Evolutionary conservation across 2,797 vertebrate species (phyloP), one percentile per base, ranked within the genome.

Genomic region (Rhadinocentrus ornatus): DNA sequence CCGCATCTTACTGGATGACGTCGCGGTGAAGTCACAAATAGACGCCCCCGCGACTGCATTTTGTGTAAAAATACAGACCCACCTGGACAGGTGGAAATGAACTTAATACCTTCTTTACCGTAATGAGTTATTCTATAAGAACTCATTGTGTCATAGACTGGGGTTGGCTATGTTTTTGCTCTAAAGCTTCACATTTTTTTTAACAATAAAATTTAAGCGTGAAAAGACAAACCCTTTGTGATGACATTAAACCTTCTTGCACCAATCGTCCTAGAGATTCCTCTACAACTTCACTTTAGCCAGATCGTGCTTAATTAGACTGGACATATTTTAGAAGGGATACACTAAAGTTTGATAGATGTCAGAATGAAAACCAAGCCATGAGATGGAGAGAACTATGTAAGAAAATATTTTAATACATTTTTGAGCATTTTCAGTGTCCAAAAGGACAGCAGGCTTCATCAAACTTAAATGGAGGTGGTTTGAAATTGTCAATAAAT

Each of bases 1-100:
- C 27, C 75, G n/a, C 37, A 53, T 8, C 62, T 55, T 35, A n/a
- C 70, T 50, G 48, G 13, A 60, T 62, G 48, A 82, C 55, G 65
- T 24, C 0, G 0, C 6, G 11, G 34, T 73, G 69, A 86, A 41
- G 83, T 84, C 77, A 80, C 46, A 50, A 31, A 2, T 4, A 4
- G 58, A 61, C 66, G 32, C 62, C 15, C 31, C 26, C n/a, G 31
- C 10, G 5, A 46, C 46, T 4, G 29, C 46, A 9, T 16, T 26
- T 22, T 26, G 2, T 1, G 66, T 66, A 22, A 44, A 62, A 37
- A 63, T 0, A 0, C 2, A 37, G 0, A 2, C 13, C 27, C 29
- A 53, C 55, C 53, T 20, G 41, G 4, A 4, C 16, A 18, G 34
- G 46, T 61, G 35, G 4, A 60, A 39, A 57, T 46, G 15, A 44